These are phyloP conservation scores for Muntiacus muntjak DNA, from an alignment of 2,113 vertebrate species.

Conservation along the genomic window DNA sequence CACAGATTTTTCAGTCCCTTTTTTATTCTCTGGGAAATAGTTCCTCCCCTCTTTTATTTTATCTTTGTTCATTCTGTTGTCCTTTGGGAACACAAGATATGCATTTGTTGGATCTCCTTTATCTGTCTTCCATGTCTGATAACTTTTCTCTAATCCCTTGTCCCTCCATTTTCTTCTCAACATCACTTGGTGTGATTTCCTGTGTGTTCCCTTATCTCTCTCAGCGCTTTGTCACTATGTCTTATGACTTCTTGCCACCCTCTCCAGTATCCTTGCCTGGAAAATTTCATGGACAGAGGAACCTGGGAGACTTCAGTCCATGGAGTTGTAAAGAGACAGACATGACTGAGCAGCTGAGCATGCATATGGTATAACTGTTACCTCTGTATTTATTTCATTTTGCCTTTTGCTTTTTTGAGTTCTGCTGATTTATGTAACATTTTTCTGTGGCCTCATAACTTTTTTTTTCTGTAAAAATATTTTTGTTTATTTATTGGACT, in stretches of 20 bases:
- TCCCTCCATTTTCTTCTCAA: background rate
- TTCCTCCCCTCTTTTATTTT: background rate
- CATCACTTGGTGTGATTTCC: background rate
- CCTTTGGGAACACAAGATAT: background rate
- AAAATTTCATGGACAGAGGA: background rate
- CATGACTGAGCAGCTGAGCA: background rate
- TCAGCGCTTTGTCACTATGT: background rate
- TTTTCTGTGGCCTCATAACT: background rate
- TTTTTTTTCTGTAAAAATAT: background rate
- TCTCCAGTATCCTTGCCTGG: background rate
- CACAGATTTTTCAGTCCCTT: background rate
- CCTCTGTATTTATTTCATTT: background rate
- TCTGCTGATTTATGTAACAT: background rate
- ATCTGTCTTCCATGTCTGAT: background rate
- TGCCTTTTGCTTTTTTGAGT: background rate
- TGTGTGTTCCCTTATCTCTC: background rate
- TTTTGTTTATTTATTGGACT: background rate
- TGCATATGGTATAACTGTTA: background rate
- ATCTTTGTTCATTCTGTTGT: background rate
- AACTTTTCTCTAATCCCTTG: background rate
- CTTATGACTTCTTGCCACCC: background rate
- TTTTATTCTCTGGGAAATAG: background rate
- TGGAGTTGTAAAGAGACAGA: background rate
- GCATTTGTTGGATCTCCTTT: background rate
- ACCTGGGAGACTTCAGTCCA: background rate